Conservation (phyloP, 2,888 invertebrate species). For the Diloba caeruleocephala region DNA sequence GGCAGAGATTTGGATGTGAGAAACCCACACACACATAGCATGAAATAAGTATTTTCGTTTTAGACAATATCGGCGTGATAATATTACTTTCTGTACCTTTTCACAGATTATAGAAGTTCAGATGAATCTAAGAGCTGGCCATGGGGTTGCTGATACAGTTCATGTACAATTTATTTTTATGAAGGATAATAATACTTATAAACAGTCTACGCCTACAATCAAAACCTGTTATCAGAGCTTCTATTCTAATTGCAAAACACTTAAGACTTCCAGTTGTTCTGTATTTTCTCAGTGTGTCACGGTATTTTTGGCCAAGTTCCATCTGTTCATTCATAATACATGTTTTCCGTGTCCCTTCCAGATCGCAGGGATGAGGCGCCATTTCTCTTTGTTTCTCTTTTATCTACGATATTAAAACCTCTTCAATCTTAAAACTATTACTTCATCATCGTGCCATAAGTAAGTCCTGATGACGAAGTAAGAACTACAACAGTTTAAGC, state of each 20-base stretch:
- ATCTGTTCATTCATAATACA: conserved; percentile 54
- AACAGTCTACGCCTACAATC: neutral
- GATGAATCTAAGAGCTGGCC: too few species aligned
- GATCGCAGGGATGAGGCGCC: conserved; percentile 19
- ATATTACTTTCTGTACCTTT: neutral
- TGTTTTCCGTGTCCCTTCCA: conserved; percentile 39
- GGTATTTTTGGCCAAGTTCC: conserved; percentile 53
- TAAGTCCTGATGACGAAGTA: conserved; percentile 20
- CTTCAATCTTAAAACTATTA: conserved; percentile 8
- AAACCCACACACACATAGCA: too few species aligned
- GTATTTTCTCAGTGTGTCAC: conserved; percentile 52
- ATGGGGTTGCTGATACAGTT: too few species aligned
- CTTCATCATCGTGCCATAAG: conserved; percentile 23
- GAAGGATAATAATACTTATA: too few species aligned
- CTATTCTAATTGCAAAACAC: conserved; percentile 8
- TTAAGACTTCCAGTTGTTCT: conserved; percentile 48
- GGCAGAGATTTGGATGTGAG: too few species aligned
- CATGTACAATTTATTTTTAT: neutral
- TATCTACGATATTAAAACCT: conserved; percentile 18
- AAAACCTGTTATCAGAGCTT: conserved; percentile 12
- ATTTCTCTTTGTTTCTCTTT: conserved; percentile 25
- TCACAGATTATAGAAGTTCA: too few species aligned
- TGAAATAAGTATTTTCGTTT: too few species aligned
- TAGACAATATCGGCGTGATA: too few species aligned
- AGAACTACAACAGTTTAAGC: conserved; percentile 10